Percentiles rank a stretch among this genome's conserved stretches.
phyloP scores from a whole-genome alignment of 2,797 vertebrate species.

The Gallinago nigripennis region DNA sequence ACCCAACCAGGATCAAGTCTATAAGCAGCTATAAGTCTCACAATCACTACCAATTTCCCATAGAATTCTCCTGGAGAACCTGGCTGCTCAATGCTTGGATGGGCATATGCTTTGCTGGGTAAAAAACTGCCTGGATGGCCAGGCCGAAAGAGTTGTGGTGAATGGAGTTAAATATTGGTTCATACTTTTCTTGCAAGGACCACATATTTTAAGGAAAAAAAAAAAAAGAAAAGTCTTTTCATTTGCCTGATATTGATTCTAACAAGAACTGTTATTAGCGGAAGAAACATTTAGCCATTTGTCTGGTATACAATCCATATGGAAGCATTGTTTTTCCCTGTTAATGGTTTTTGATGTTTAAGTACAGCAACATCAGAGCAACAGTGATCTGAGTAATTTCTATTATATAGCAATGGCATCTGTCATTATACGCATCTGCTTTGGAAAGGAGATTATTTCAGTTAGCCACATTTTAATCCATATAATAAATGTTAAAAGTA shows the following conservation, averaged over 20 bases:
- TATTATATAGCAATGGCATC: background rate
- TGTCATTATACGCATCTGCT: background rate
- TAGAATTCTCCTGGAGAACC: background rate
- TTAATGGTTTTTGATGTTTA: background rate
- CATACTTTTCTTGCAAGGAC: background rate
- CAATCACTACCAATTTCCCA: background rate
- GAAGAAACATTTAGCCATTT: constrained; percentile 5
- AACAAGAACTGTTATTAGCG: background rate
- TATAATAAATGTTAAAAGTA: constrained; percentile 30
- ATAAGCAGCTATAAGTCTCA: background rate
- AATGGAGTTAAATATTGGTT: background rate
- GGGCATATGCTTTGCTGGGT: too few relatives aligned
- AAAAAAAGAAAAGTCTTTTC: background rate
- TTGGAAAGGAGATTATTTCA: constrained; percentile 50
- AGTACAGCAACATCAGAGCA: background rate
- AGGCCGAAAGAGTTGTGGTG: too few relatives aligned
- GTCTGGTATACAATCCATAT: background rate
- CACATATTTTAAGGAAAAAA: background rate
- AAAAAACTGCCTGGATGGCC: too few relatives aligned
- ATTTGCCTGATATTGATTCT: background rate
- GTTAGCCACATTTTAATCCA: constrained; percentile 30
- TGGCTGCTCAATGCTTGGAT: background rate
- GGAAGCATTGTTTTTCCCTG: background rate
- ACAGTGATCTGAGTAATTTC: background rate
- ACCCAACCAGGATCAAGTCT: background rate